Evolutionary conservation across 2,113 vertebrate species (phyloP).

Genomic region (Notothenia coriiceps): DNA sequence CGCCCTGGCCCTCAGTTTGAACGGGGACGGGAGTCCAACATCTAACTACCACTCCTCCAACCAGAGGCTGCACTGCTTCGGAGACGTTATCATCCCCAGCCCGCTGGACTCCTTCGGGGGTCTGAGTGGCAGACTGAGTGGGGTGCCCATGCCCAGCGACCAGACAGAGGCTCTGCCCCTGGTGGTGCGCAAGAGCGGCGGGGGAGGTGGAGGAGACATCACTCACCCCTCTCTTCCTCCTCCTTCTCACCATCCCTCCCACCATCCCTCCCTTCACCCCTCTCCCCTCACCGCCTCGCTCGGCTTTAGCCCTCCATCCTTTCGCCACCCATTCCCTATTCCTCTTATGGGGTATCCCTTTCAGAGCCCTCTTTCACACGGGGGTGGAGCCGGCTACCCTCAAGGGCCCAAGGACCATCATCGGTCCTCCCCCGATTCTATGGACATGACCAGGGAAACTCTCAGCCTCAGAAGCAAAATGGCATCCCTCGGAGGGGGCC

Average conservation of each 20-base stretch:
- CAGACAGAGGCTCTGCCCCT: slow-evolving; percentile 97
- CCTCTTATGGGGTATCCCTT: slow-evolving; percentile 98
- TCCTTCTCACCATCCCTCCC: slow-evolving; percentile 91
- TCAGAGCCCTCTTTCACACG: slow-evolving; percentile 89
- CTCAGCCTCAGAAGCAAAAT: slow-evolving; percentile 98
- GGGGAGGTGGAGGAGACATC: slow-evolving; percentile 66
- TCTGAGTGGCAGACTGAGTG: slow-evolving; percentile 69
- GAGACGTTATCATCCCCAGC: slow-evolving; percentile 95
- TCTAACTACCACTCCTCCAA: slow-evolving; percentile 95
- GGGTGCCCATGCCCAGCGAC: slow-evolving; percentile 89
- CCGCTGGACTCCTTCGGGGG: slow-evolving; percentile 92
- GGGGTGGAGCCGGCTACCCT: slow-evolving; percentile 87
- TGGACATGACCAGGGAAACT: slow-evolving; percentile 95
- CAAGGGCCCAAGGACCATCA: slow-evolving; percentile 87
- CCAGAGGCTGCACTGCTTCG: slow-evolving; percentile 97
- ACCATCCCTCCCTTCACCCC: slow-evolving; percentile 93
- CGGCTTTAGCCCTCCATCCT: slow-evolving; percentile 94
- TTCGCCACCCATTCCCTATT: slow-evolving; percentile 96
- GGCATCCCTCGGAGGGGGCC: slow-evolving; percentile 82
- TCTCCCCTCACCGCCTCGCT: slow-evolving; percentile 92
- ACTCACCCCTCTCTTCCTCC: slow-evolving; percentile 83
- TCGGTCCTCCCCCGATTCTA: slow-evolving; percentile 92
- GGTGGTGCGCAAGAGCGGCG: slow-evolving; percentile 93
- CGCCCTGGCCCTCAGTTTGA: slow-evolving; percentile 74
- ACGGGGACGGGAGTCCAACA: slow-evolving; percentile 93